Percentiles rank a stretch among this genome's conserved stretches.
Conservation (phyloP, 2,113 vertebrate species). For the Clarias batrachus region DNA sequence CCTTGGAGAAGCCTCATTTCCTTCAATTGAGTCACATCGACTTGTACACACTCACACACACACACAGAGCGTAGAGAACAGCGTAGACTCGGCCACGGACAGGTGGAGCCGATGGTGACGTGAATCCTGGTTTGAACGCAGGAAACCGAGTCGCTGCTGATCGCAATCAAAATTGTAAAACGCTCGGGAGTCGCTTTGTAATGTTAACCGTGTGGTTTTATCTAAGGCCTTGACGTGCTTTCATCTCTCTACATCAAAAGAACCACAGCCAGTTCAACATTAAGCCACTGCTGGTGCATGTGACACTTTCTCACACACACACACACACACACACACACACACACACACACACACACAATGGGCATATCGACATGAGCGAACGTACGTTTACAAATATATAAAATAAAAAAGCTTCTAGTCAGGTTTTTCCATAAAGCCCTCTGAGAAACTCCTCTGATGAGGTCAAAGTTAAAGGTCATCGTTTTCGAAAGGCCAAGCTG, state of each 20-base stretch:
- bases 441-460: neutral
- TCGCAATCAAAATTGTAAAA: conserved; percentile 4
- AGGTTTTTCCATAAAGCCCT: neutral
- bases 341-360: neutral
- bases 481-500: neutral
- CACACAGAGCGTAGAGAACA: no score
- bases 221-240: conserved; percentile 29
- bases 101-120: neutral
- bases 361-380: conserved; percentile 7
- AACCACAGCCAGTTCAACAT: conserved; percentile 35
- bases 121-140: neutral
- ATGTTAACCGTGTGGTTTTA: conserved; percentile 10
- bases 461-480: neutral
- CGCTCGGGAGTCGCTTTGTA: neutral
- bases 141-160: neutral
- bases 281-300: neutral
- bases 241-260: conserved; percentile 45
- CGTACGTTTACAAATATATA: neutral
- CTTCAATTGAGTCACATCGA: neutral
- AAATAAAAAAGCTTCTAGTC: neutral
- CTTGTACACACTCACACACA: neutral
- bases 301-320: neutral
- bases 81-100: neutral
- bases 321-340: neutral
- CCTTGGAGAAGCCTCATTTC: neutral